phyloP scores from a whole-genome alignment of 2,888 invertebrate genomes.

The Augochlorella aurata region DNA sequence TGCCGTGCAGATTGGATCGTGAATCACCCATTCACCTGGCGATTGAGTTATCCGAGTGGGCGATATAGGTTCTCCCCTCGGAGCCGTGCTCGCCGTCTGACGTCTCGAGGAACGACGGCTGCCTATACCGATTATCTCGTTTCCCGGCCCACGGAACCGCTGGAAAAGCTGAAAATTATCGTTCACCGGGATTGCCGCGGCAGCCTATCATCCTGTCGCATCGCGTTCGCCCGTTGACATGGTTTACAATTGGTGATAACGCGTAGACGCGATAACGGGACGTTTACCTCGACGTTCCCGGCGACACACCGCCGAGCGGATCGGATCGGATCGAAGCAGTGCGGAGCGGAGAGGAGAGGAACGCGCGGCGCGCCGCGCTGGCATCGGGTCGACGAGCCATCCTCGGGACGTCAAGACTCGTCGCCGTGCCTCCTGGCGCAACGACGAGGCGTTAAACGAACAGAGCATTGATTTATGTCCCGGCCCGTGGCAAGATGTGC shows the following conservation, averaged over 20 bases:
- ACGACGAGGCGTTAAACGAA: conserved; percentile 68
- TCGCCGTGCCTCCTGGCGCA: conserved; percentile 31
- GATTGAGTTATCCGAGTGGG: conserved; percentile 12
- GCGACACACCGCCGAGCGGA: not conserved
- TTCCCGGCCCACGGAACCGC: not conserved
- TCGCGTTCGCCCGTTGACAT: conserved; percentile 7
- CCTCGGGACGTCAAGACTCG: conserved; percentile 41
- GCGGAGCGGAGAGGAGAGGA: not conserved
- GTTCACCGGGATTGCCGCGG: conserved; percentile 1
- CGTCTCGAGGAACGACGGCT: not conserved
- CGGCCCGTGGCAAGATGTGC: conserved; percentile 20
- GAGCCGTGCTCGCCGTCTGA: not conserved
- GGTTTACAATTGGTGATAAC: conserved; percentile 25
- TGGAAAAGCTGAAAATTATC: conserved; percentile 17
- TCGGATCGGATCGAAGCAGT: not conserved
- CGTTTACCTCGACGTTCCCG: conserved; percentile 14
- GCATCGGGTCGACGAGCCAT: conserved; percentile 21
- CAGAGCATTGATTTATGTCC: conserved; percentile 73
- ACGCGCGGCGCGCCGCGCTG: not conserved
- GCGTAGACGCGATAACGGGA: conserved; percentile 25
- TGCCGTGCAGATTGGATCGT: conserved; percentile 6
- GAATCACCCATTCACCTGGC: conserved; percentile 2
- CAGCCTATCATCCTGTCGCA: conserved; percentile 6
- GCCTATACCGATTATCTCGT: conserved; percentile 14
- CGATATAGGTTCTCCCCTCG: conserved; percentile 2